These are phyloP conservation scores for Dermolepida albohirtum DNA, from an alignment of 2,888 invertebrate species.

Conservation along the genomic window DNA sequence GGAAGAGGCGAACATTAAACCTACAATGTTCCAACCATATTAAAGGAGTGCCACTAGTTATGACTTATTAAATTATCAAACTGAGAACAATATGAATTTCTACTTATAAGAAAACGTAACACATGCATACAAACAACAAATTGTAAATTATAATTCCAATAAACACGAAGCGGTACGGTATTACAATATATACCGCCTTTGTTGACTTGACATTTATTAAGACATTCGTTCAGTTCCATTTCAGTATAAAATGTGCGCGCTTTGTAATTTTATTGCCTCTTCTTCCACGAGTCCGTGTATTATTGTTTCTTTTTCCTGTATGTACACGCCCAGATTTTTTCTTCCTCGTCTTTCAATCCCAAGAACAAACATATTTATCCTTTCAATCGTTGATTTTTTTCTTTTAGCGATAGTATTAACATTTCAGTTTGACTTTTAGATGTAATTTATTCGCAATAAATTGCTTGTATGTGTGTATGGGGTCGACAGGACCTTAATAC, in stretches of 20 bases:
- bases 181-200: conserved; percentile 1
- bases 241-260: conserved; percentile 24
- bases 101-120: conserved; percentile 2
- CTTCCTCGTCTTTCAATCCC: background rate
- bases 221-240: conserved; percentile 34
- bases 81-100: conserved; percentile 27
- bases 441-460: conserved; percentile 33
- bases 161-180: conserved; percentile 12
- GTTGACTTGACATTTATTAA: conserved; percentile 36
- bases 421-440: conserved; percentile 20
- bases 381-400: conserved; percentile 9
- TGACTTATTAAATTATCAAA: conserved; percentile 41
- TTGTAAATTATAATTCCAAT: conserved; percentile 32
- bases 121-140: background rate
- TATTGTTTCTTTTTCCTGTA: conserved; percentile 8
- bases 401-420: conserved; percentile 16
- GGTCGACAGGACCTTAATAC: conserved; percentile 15
- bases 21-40: conserved; percentile 2
- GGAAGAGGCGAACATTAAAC: conserved; percentile 25
- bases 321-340: conserved; percentile 27
- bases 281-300: conserved; percentile 7
- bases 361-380: background rate
- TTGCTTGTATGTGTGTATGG: background rate
- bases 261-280: conserved; percentile 28
- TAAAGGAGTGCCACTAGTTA: conserved; percentile 34